Evolutionary conservation across 2,797 vertebrate species (phyloP).

Genomic region (Hydrocynus forskahlii): DNA sequence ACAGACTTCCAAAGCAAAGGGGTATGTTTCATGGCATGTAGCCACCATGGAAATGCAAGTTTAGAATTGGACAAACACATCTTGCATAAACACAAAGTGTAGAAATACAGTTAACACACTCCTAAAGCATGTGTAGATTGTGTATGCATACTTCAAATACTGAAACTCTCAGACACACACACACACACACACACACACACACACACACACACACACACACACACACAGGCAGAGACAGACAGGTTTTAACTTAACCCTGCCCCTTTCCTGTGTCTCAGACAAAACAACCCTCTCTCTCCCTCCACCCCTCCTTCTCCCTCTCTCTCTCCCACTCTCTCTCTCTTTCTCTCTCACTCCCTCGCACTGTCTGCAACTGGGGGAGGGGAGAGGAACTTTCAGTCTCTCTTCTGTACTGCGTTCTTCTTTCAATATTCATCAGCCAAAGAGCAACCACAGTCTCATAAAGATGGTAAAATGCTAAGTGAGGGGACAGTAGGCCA

Average conservation of each 20-base stretch:
- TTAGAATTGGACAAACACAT: conserved; percentile 4
- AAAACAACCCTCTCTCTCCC: conserved; percentile 73
- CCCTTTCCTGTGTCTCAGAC: conserved; percentile 82
- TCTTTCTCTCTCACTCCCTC: conserved; percentile 34
- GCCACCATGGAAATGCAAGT: not conserved
- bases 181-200: conserved; percentile 31
- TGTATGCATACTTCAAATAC: conserved; percentile 56
- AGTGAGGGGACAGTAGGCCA: not conserved
- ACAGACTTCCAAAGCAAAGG: conserved; percentile 25
- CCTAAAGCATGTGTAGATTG: conserved; percentile 35
- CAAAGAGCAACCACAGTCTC: conserved; percentile 15
- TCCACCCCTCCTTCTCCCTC: conserved; percentile 50
- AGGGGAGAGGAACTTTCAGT: conserved; percentile 57
- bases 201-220: conserved; percentile 14
- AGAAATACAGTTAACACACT: conserved; percentile 26
- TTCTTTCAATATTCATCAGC: conserved; percentile 42
- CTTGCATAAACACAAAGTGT: not conserved
- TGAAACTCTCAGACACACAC: conserved; percentile 46
- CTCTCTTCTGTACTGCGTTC: conserved; percentile 52
- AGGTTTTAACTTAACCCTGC: conserved; percentile 73
- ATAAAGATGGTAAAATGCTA: not conserved
- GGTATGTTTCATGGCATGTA: not conserved
- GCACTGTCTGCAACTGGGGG: conserved; percentile 61
- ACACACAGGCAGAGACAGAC: conserved; percentile 62
- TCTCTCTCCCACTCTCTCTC: conserved; percentile 32